These are phyloP conservation scores for Euglossa dilemma DNA, from an alignment of 1,140 invertebrate species.

Conservation along the genomic window DNA sequence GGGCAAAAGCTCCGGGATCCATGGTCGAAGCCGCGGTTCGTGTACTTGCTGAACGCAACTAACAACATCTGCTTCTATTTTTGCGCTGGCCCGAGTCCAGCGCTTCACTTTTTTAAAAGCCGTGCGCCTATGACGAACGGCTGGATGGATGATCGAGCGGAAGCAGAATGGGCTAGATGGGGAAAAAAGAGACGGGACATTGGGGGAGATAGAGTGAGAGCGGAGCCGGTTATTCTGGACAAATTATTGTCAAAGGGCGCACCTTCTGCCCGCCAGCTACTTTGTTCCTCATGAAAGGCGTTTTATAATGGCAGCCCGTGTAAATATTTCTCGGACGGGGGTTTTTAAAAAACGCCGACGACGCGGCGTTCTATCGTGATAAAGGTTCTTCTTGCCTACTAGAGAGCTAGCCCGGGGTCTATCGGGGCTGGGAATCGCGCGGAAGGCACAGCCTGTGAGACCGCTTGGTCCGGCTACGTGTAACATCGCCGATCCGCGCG, in stretches of 20 bases:
- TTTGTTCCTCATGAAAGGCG: slow-evolving; percentile 66
- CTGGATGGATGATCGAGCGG: slow-evolving; percentile 79
- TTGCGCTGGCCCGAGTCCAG: slow-evolving; percentile 82
- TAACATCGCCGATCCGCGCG: background rate
- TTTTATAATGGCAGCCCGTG: slow-evolving; percentile 66
- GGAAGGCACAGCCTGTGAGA: background rate
- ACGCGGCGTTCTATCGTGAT: slow-evolving; percentile 39
- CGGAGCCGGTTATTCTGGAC: slow-evolving; percentile 71
- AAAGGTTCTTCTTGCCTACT: slow-evolving; percentile 21
- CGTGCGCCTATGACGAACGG: slow-evolving; percentile 79
- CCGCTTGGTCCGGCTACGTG: background rate
- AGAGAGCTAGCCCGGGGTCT: background rate
- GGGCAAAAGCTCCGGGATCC: slow-evolving; percentile 1
- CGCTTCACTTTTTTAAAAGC: slow-evolving; percentile 80
- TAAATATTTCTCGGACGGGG: slow-evolving; percentile 60
- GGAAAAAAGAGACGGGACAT: slow-evolving; percentile 27
- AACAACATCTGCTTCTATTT: slow-evolving; percentile 83
- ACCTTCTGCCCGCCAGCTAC: slow-evolving; percentile 62
- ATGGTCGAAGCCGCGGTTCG: slow-evolving; percentile 42
- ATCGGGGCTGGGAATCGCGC: background rate
- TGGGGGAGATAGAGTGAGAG: slow-evolving; percentile 37
- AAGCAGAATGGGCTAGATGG: slow-evolving; percentile 50
- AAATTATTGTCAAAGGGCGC: slow-evolving; percentile 71
- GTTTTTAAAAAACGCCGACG: slow-evolving; percentile 26
- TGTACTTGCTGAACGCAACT: slow-evolving; percentile 69